Conservation (phyloP, 2,888 invertebrate species). For the Clepsis dumicolana region DNA sequence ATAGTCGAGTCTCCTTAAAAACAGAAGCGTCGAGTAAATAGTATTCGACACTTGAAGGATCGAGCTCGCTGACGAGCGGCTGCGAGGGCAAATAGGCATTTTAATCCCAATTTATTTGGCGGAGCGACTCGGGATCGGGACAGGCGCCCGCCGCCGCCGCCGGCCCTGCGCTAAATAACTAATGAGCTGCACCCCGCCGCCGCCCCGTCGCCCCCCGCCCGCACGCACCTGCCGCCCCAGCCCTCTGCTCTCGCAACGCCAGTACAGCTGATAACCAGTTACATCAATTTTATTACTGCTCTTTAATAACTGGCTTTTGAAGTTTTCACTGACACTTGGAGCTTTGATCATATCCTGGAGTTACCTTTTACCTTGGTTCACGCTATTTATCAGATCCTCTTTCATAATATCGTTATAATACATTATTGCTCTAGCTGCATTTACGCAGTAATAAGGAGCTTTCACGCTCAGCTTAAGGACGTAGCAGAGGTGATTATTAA, state of each 20-base stretch:
- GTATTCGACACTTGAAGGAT: constrained; percentile 28
- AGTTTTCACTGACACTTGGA: not conserved
- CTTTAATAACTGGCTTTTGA: not conserved
- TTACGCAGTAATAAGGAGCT: not conserved
- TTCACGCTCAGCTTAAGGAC: not conserved
- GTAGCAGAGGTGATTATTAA: not conserved
- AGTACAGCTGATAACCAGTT: constrained; percentile 30
- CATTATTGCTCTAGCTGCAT: too few relatives aligned
- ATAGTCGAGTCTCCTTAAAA: constrained; percentile 1
- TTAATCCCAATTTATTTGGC: constrained; percentile 51
- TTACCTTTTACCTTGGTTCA: not conserved
- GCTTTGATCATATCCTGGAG: not conserved
- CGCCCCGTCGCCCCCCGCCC: constrained; percentile 36
- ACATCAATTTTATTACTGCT: constrained; percentile 17
- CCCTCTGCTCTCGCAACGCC: not conserved
- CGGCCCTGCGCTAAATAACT: constrained; percentile 42
- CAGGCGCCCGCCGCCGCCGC: constrained; percentile 66
- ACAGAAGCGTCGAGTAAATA: constrained; percentile 19
- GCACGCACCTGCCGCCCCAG: constrained; percentile 43
- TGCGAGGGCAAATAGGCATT: constrained; percentile 39
- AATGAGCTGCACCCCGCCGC: constrained; percentile 40
- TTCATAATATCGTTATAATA: too few relatives aligned
- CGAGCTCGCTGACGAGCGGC: constrained; percentile 28
- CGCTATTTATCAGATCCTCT: not conserved
- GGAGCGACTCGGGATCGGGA: constrained; percentile 27